Evolutionary conservation across 2,797 vertebrate genomes (phyloP).

Genomic region (Helicolenus hilgendorfi): DNA sequence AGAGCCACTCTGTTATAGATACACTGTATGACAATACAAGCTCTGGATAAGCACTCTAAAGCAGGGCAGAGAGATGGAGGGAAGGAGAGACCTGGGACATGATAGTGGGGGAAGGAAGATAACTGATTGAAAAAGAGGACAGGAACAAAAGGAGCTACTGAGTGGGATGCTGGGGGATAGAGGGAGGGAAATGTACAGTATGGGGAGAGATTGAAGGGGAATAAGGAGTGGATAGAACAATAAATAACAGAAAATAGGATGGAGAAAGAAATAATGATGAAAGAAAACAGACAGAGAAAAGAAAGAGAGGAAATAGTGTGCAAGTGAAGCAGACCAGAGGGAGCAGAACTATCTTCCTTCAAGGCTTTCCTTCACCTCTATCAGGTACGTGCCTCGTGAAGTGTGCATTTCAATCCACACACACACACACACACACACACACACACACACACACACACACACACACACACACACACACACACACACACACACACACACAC

Average conservation of each 20-base stretch:
- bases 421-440: background rate
- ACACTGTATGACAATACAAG: slow-evolving; percentile 43
- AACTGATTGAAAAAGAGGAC: background rate
- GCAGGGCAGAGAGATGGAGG: background rate
- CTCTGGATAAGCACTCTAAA: slow-evolving; percentile 20
- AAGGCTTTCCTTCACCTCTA: slow-evolving; percentile 62
- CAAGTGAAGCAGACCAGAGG: slow-evolving; percentile 18
- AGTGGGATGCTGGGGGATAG: slow-evolving; percentile 1
- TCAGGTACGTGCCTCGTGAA: slow-evolving; percentile 44
- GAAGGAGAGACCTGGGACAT: slow-evolving; percentile 1
- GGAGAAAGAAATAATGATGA: background rate
- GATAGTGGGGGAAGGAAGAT: slow-evolving; percentile 18
- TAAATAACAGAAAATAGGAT: background rate
- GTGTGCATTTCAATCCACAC: slow-evolving; percentile 22
- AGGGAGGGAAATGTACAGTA: background rate
- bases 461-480: slow-evolving; percentile 12
- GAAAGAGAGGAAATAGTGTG: background rate
- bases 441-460: background rate
- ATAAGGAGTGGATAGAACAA: background rate
- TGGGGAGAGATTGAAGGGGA: background rate
- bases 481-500: background rate
- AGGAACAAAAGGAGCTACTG: slow-evolving; percentile 24
- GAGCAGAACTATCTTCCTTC: slow-evolving; percentile 49
- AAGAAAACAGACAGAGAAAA: background rate
- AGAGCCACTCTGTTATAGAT: slow-evolving; percentile 33